Conservation (phyloP, 2,113 vertebrate species). For the Rhinolophus ferrumequinum region DNA sequence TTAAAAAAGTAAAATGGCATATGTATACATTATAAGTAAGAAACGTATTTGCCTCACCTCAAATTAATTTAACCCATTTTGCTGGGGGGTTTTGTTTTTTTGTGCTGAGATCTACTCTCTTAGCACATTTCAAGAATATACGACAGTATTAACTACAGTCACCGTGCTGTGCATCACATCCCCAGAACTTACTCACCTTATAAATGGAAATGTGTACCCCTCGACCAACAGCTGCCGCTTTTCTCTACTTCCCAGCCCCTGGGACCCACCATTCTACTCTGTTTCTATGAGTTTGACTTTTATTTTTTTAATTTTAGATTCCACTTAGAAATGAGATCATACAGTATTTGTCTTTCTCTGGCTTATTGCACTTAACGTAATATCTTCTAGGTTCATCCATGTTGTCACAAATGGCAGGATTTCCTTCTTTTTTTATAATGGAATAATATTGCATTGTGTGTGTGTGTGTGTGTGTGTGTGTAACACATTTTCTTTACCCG, state of each 20-base stretch:
- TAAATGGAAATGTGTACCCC: neutral
- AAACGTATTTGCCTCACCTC: neutral
- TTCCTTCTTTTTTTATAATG: neutral
- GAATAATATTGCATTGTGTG: neutral
- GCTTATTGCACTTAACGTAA: neutral
- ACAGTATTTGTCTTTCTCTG: neutral
- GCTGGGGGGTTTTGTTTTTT: neutral
- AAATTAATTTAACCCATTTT: neutral
- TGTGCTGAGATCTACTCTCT: neutral
- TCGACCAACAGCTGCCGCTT: neutral
- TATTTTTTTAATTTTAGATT: neutral
- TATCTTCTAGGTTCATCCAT: neutral
- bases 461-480: neutral
- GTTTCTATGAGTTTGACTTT: neutral
- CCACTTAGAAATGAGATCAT: neutral
- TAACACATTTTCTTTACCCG: neutral
- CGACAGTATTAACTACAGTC: rapidly evolving
- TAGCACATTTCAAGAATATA: neutral
- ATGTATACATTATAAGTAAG: neutral
- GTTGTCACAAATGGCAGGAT: neutral
- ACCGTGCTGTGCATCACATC: rapidly evolving
- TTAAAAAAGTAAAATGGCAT: neutral
- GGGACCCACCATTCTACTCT: neutral
- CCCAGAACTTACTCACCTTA: neutral
- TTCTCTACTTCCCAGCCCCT: neutral